phyloP scores from a whole-genome alignment of 2,888 invertebrate species.

The Drosophila emarginata region DNA sequence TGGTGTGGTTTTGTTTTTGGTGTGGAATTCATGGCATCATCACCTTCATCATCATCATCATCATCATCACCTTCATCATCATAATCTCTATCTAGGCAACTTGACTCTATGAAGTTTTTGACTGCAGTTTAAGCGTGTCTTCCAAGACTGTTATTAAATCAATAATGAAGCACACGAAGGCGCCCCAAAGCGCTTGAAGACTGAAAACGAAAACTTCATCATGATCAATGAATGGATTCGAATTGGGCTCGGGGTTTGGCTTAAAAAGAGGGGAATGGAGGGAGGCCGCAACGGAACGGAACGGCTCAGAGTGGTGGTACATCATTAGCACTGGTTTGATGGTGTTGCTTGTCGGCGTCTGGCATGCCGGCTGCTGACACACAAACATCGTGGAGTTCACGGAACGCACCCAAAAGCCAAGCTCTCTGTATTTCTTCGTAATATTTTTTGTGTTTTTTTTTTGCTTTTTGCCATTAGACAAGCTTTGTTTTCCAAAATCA shows the following conservation, averaged over 20 bases:
- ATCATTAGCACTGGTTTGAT: conserved; percentile 69
- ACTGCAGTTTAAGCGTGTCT: conserved; percentile 74
- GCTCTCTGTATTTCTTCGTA: conserved; percentile 42
- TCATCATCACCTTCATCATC: conserved; percentile 33
- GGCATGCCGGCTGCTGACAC: conserved; percentile 73
- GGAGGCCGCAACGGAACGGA: conserved; percentile 16
- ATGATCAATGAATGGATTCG: conserved; percentile 31
- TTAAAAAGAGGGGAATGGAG: not conserved
- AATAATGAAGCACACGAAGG: conserved; percentile 81
- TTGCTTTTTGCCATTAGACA: conserved; percentile 53
- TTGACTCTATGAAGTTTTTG: conserved; percentile 49
- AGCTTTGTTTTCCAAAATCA: conserved; percentile 50
- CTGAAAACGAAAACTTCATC: conserved; percentile 43
- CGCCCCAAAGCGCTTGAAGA: conserved; percentile 52
- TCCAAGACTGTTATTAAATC: conserved; percentile 78
- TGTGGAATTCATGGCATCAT: conserved; percentile 70
- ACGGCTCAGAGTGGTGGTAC: conserved; percentile 51
- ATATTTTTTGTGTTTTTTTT: conserved; percentile 32
- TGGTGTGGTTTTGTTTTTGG: conserved; percentile 37
- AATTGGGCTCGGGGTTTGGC: not conserved
- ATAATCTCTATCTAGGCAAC: conserved; percentile 40
- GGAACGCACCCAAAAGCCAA: conserved; percentile 83
- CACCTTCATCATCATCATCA: conserved; percentile 32
- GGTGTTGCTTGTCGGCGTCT: conserved; percentile 46
- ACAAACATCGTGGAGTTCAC: conserved; percentile 82